These are phyloP conservation scores for Nephila pilipes DNA, from an alignment of 1,140 invertebrate species.

Conservation along the genomic window DNA sequence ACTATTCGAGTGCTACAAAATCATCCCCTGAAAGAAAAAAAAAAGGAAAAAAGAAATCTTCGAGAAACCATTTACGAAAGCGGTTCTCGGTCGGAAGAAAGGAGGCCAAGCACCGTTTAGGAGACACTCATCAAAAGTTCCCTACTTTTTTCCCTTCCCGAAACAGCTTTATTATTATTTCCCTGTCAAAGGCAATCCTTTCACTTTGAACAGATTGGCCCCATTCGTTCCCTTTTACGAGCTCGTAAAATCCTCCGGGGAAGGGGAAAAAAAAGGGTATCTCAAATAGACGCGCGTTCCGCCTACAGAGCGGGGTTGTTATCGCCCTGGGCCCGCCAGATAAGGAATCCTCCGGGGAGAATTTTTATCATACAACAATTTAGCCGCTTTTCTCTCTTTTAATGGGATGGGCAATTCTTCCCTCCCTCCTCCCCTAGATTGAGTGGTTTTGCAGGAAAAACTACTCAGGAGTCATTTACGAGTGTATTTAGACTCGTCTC, in stretches of 20 bases:
- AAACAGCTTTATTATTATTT: slow-evolving; percentile 27
- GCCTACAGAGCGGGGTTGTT: background rate
- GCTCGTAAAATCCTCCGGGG: background rate
- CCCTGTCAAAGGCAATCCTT: background rate
- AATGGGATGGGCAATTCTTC: background rate
- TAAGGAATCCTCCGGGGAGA: background rate
- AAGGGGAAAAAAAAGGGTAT: background rate
- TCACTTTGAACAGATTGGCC: slow-evolving; percentile 27
- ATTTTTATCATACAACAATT: slow-evolving; percentile 4
- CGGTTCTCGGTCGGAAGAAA: background rate
- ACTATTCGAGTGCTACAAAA: background rate
- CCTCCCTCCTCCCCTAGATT: background rate
- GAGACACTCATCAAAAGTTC: background rate
- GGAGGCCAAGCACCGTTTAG: slow-evolving; percentile 20
- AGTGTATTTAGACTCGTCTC: too few relatives aligned
- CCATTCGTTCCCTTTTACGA: slow-evolving; percentile 11
- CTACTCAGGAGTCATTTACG: background rate
- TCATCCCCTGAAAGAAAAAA: background rate
- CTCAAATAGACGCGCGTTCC: slow-evolving; percentile 19
- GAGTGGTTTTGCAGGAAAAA: background rate
- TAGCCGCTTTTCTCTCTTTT: slow-evolving; percentile 9
- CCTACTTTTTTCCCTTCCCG: background rate
- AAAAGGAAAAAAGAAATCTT: background rate
- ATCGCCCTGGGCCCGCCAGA: background rate
- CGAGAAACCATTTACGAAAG: background rate